These are phyloP conservation scores for Zaprionus nigranus DNA, from an alignment of 1,140 invertebrate genomes.

Conservation along the genomic window DNA sequence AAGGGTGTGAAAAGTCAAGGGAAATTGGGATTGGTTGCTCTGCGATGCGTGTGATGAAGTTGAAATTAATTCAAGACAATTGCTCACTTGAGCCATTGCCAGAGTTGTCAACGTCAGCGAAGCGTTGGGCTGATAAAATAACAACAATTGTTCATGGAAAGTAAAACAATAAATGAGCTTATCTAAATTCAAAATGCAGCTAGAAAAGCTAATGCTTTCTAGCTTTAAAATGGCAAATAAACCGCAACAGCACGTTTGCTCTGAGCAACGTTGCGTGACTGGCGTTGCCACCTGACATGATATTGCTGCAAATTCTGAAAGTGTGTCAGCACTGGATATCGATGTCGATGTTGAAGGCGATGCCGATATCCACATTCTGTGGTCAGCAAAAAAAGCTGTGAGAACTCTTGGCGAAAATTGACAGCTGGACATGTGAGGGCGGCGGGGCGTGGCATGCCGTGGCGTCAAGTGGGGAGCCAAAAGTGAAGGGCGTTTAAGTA, in stretches of 20 bases:
- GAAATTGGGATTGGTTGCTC: slow-evolving; percentile 13
- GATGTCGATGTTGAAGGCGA: slow-evolving; percentile 17
- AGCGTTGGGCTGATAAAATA: background rate
- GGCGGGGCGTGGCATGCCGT: background rate
- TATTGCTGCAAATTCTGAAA: slow-evolving; percentile 25
- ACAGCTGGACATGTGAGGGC: slow-evolving; percentile 54
- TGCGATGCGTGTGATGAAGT: slow-evolving; percentile 53
- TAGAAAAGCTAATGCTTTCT: background rate
- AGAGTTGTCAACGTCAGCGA: background rate
- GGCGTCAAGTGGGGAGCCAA: slow-evolving; percentile 29
- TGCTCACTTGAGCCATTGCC: slow-evolving; percentile 64
- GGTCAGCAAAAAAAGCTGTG: slow-evolving; percentile 49
- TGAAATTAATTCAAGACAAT: slow-evolving; percentile 83
- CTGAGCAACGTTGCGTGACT: slow-evolving; percentile 31
- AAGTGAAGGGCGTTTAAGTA: slow-evolving; percentile 76
- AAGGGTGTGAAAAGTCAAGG: slow-evolving; percentile 56
- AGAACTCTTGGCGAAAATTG: slow-evolving; percentile 57
- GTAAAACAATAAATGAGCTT: too few species aligned
- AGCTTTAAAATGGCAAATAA: too few species aligned
- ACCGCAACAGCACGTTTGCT: background rate
- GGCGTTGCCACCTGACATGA: slow-evolving; percentile 47
- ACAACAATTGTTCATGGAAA: background rate
- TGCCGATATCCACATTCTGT: slow-evolving; percentile 60
- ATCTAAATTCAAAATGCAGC: background rate
- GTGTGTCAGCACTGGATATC: slow-evolving; percentile 45